Conservation (phyloP, 2,113 vertebrate genomes). For the Ahaetulla prasina region DNA sequence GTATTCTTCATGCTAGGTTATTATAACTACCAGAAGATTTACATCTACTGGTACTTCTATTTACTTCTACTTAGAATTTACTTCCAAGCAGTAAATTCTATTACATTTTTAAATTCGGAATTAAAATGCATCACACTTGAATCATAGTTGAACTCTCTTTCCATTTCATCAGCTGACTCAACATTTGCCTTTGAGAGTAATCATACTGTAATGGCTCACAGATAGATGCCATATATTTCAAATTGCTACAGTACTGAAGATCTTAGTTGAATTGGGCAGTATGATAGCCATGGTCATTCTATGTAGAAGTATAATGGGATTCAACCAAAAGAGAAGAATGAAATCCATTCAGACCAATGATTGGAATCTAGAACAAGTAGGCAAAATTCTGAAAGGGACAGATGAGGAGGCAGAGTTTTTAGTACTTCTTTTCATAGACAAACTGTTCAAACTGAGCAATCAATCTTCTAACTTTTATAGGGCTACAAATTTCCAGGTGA, state of each 20-base stretch:
- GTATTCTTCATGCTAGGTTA: neutral
- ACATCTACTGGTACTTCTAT: neutral
- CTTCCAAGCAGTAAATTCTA: neutral
- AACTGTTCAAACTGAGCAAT: neutral
- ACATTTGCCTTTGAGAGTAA: neutral
- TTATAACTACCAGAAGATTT: neutral
- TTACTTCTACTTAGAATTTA: too few species aligned
- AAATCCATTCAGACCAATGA: neutral
- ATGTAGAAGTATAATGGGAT: neutral
- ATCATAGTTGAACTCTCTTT: neutral
- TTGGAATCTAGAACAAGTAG: neutral
- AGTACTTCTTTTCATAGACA: neutral
- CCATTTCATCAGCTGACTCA: neutral
- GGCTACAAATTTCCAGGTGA: neutral
- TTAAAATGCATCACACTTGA: neutral
- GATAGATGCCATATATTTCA: neutral
- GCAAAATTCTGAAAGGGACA: neutral
- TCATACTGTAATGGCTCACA: neutral
- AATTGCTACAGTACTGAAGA: neutral
- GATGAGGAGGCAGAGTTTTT: neutral
- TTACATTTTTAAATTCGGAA: neutral
- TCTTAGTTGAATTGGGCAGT: neutral
- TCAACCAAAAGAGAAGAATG: neutral
- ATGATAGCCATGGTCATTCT: neutral
- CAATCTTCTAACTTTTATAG: neutral